Percentiles rank a stretch among this genome's conserved stretches.
Evolutionary conservation across 2,113 vertebrate genomes (phyloP).

Genomic region (Synodontis membranacea): DNA sequence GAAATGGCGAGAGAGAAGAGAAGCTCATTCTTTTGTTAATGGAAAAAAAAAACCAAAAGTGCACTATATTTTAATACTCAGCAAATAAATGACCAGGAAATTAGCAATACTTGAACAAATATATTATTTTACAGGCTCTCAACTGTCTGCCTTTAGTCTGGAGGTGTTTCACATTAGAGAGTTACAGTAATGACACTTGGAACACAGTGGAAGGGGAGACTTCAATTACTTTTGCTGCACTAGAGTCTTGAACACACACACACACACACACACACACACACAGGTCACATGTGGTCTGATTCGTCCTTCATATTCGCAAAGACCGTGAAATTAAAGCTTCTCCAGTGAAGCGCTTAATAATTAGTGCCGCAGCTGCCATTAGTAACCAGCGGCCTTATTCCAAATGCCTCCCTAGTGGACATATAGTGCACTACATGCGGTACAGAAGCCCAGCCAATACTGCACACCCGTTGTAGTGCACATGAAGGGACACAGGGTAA

Average conservation of each 20-base stretch:
- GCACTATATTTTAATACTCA: no score
- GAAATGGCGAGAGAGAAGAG: neutral
- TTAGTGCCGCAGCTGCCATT: slow-evolving; percentile 39
- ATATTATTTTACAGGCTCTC: neutral
- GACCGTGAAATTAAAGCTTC: slow-evolving; percentile 15
- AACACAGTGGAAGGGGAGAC: neutral
- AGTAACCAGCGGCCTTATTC: slow-evolving; percentile 21
- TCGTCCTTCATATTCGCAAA: neutral
- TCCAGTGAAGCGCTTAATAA: slow-evolving; percentile 43
- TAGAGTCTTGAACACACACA: neutral
- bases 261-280: neutral
- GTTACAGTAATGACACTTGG: neutral
- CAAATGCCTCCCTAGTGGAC: neutral
- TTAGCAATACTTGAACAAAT: no score
- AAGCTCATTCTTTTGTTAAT: neutral
- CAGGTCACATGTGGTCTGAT: neutral
- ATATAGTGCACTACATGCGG: neutral
- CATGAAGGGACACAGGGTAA: neutral
- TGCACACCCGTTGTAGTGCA: neutral
- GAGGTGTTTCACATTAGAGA: neutral
- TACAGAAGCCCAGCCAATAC: no score
- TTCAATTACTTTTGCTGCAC: neutral
- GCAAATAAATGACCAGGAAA: no score
- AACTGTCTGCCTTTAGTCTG: neutral
- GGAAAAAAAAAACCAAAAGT: no score